Evolutionary conservation across 2,888 invertebrate species (phyloP), one percentile per base, ranked within the genome.

Genomic region (Acrobasis consociella): DNA sequence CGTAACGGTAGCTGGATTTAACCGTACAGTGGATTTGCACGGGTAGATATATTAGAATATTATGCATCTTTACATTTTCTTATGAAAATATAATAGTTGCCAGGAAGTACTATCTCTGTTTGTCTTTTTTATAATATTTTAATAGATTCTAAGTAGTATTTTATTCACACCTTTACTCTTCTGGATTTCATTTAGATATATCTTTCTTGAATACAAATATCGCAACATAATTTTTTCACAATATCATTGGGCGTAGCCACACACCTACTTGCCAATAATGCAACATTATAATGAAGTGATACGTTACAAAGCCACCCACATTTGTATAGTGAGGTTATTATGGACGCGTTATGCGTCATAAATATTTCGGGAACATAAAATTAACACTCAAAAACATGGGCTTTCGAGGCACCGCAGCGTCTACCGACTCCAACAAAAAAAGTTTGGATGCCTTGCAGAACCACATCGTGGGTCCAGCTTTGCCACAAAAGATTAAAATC

Each of bases 341-440:
- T 81, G 86, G 83, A 81, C 86, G 82, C 88, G 89, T 91, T 91
- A 92, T 91, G 91, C 87, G 86, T 91, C 91, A 91, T 91, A 91
- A 92, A 91, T 91, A 91, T 91, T 91, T 91, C 90, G 86, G 87
- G 85, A 90, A 91, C 91, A 89, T 91, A 89, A 92, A 92, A 90
- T 91, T 90, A 91, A 92, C 92, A 90, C 90, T 88, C 86, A 89
- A 87, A 90, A 91, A 89, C 88, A 90, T 84, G 89, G 87, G 79
- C 83, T 89, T 85, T 87, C 82, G 85, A 87, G 91, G 92, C 92
- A 91, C 92, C 92, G 87, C 86, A 85, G 80, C 85, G 92, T 92
- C 92, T 92, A 84, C 90, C 82, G 79, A 75, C 74, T 74, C 77
- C 76, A 74, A 89, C 84, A 91, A 92, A 91, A 91, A 89, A 85